Evolutionary conservation across 2,797 vertebrate genomes (phyloP).

Genomic region (Garrulus glandarius): DNA sequence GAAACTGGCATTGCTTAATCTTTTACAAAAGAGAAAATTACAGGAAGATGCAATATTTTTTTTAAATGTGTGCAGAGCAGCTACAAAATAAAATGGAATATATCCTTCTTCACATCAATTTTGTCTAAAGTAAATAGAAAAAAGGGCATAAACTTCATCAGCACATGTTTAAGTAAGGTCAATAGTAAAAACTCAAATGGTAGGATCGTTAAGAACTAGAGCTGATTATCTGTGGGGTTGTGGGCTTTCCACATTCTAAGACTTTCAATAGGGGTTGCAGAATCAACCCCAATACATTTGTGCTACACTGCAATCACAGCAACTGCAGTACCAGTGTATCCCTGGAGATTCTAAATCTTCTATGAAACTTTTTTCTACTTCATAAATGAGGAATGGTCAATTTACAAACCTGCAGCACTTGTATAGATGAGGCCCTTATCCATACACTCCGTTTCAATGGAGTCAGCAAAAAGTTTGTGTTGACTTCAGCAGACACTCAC

Average conservation of each 20-base stretch:
- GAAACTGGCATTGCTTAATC: neutral
- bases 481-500: neutral
- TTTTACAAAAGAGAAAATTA: neutral
- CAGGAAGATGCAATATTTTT: neutral
- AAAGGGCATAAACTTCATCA: neutral
- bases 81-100: neutral
- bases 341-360: neutral
- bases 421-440: fast-evolving
- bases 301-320: neutral
- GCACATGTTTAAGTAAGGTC: neutral
- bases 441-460: neutral
- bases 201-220: neutral
- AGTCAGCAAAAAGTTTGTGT: neutral
- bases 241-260: neutral
- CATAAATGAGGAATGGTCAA: neutral
- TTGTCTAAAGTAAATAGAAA: neutral
- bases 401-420: neutral
- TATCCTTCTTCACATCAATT: neutral
- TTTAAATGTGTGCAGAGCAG: neutral
- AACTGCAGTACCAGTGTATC: neutral
- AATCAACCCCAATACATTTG: neutral
- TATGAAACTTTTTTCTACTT: neutral
- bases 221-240: neutral
- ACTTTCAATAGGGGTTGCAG: neutral
- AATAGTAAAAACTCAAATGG: neutral